Percentiles rank a stretch among this genome's conserved stretches.
Conservation (phyloP, 2,113 vertebrate species). For the Oplegnathus fasciatus region DNA sequence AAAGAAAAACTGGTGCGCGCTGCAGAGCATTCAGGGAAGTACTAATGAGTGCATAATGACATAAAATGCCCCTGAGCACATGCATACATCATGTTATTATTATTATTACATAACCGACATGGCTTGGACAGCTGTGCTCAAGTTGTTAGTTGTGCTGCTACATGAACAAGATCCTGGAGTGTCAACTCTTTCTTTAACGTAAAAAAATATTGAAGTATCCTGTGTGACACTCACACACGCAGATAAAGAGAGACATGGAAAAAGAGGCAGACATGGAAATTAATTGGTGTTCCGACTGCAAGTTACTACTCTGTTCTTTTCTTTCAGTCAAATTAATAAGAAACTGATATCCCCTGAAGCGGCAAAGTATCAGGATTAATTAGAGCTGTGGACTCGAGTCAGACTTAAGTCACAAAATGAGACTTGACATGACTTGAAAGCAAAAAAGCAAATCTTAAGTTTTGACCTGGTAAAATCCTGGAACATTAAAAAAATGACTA, state of each 20-base stretch:
- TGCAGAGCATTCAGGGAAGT: conserved; percentile 17
- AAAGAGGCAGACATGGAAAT: not conserved
- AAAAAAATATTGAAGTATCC: not conserved
- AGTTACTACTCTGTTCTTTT: not conserved
- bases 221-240: conserved; percentile 14
- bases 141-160: not conserved
- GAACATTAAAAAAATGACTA: not conserved
- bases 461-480: not conserved
- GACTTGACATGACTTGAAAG: not conserved
- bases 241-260: not conserved
- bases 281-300: not conserved
- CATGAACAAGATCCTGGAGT: not conserved
- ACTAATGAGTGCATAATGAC: conserved; percentile 53
- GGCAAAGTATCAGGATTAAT: not conserved
- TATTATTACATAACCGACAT: conserved; percentile 50
- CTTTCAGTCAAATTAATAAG: conserved; percentile 13
- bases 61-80: conserved; percentile 44
- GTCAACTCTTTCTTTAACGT: not conserved
- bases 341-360: not conserved
- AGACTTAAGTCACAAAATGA: not conserved
- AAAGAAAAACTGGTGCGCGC: conserved; percentile 17
- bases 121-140: not conserved
- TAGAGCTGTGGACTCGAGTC: not conserved
- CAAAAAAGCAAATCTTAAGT: not conserved
- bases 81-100: conserved; percentile 43